Conservation (phyloP, 2,797 vertebrate genomes). For the Squalus acanthias region DNA sequence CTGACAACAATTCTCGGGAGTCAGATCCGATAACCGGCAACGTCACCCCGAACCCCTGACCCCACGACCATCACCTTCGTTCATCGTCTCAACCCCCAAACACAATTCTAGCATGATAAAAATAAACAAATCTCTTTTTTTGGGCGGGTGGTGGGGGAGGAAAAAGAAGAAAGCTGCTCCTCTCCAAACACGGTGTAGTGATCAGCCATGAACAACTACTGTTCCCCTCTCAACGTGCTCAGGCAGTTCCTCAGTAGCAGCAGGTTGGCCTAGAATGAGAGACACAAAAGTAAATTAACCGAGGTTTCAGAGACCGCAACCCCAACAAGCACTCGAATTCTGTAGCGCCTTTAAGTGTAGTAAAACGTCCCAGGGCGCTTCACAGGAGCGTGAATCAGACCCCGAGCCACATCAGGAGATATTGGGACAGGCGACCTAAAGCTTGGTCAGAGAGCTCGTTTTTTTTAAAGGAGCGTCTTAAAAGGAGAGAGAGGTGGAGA, state of each 20-base stretch:
- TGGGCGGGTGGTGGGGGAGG: not conserved
- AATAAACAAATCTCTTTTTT: too few relatives aligned
- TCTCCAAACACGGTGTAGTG: not conserved
- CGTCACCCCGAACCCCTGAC: not conserved
- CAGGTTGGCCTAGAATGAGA: conserved; percentile 40
- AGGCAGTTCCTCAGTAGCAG: conserved; percentile 43
- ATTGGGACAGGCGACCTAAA: not conserved
- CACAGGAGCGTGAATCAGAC: not conserved
- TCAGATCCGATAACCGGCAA: not conserved
- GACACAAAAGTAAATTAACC: not conserved
- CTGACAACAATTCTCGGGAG: too few relatives aligned
- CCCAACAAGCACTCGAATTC: too few relatives aligned
- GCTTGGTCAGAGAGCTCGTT: too few relatives aligned
- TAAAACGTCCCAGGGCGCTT: not conserved
- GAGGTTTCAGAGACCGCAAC: not conserved
- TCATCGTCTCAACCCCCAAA: not conserved
- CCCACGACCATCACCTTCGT: not conserved
- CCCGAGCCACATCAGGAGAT: too few relatives aligned
- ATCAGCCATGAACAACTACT: not conserved
- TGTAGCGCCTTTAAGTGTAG: not conserved
- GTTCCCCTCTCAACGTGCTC: conserved; percentile 41
- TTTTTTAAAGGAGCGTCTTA: too few relatives aligned
- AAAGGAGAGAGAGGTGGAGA: too few relatives aligned
- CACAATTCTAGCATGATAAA: not conserved
- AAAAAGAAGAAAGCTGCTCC: not conserved